phyloP scores from a whole-genome alignment of 1,140 invertebrate genomes.

The Camponotus pennsylvanicus region DNA sequence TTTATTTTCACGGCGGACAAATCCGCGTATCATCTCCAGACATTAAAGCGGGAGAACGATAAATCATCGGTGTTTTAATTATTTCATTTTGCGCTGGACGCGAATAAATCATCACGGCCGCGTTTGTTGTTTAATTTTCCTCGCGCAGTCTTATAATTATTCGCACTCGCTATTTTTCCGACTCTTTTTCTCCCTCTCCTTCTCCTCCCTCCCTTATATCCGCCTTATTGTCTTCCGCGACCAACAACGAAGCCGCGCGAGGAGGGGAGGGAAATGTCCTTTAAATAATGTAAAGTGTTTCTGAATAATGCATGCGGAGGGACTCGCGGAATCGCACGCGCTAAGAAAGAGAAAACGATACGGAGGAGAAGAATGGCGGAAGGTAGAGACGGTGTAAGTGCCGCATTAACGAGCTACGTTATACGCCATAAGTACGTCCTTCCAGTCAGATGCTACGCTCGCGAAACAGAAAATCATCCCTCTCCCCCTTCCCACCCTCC shows the following conservation, averaged over 20 bases:
- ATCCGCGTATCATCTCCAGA: slow-evolving; percentile 37
- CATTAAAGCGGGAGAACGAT: slow-evolving; percentile 22
- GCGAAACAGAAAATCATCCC: slow-evolving; percentile 29
- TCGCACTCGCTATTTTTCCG: slow-evolving; percentile 44
- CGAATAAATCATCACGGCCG: slow-evolving; percentile 51
- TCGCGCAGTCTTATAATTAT: slow-evolving; percentile 54
- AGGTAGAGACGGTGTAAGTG: slow-evolving; percentile 44
- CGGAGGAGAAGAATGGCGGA: slow-evolving; percentile 13
- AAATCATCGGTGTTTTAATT: slow-evolving; percentile 59
- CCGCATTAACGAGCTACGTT: slow-evolving; percentile 66
- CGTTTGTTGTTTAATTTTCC: slow-evolving; percentile 54
- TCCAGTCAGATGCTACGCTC: slow-evolving; percentile 45
- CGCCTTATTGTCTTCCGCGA: slow-evolving; percentile 33
- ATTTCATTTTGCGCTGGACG: slow-evolving; percentile 47
- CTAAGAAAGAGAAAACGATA: background rate
- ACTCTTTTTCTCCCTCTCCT: slow-evolving; percentile 21
- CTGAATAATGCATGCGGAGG: slow-evolving; percentile 64
- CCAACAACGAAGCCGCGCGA: slow-evolving; percentile 29
- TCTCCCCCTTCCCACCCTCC: no score
- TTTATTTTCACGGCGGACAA: slow-evolving; percentile 46
- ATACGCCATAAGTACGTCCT: slow-evolving; percentile 49
- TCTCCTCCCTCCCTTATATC: background rate
- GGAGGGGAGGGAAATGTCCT: slow-evolving; percentile 43
- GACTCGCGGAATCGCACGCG: slow-evolving; percentile 44
- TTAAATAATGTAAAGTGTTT: slow-evolving; percentile 69